Base-by-base conservation (phyloP, 2,888 invertebrate genomes). In the Cryptops parisi region DNA sequence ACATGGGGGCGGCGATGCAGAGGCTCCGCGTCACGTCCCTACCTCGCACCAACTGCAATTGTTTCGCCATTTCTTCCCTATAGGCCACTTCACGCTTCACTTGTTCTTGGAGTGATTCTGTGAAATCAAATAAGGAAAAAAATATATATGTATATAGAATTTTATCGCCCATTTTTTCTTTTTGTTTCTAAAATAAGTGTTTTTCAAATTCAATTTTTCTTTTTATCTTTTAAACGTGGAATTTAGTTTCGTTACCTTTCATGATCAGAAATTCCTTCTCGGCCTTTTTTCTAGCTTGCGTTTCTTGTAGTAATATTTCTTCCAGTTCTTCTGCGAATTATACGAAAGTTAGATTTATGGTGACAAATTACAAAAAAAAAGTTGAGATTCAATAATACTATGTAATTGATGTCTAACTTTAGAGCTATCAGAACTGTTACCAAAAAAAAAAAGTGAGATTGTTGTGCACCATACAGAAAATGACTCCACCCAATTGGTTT, bases 31-130 rank as follows among this genome's bases (percentile, higher is more conserved):
- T 12, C 27, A 17, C 38, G 3, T 9, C 33, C 33, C 39, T 58
- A 67, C 67, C 68, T 65, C 64, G 61, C 43, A 68, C 63, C 40
- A 66, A 58, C 52, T 67, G 65, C 25, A 68, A 59, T 54, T 67
- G 67, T 58, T 64, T 62, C 0, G 65, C 62, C 53, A 67, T 64
- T 46, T 66, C 66, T 27, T 68, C 67, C 48, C 66, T 56, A 57
- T 66, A 66, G 0, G 62, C 60, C 25, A 64, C 62, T 54, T 67
- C 67, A 45, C 65, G 62, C 41, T 61, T 60, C 12, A 64, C 64
- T 55, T 67, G 65, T 38, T 67, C 65, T 50, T 65, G 62, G 41
- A 67, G 63, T 3, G 64, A 64, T 52, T 66, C 67, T 65, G 47
- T 23, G 50, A 58, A 24, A 26, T 47, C 17, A 27, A 41, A 12